Base-by-base conservation (phyloP, 2,113 vertebrate species). In the Clinocottus analis region DNA sequence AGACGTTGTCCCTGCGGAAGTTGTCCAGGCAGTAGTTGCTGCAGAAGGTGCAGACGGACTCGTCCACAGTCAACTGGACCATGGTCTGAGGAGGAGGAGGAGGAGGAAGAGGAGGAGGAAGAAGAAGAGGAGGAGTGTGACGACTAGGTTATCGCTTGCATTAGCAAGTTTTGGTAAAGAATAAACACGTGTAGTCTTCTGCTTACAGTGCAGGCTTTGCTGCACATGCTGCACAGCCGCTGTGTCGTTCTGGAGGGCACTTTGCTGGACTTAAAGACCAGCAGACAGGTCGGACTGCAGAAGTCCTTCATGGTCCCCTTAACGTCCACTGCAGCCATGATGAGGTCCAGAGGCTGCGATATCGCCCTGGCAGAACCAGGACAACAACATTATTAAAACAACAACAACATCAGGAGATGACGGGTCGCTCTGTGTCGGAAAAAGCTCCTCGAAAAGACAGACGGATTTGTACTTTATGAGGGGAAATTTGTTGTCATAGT, bases 271-370 rank as follows among this genome's bases (percentile, higher is more conserved):
- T 96, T 97, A 6, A 96, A 97, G 0, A 93, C 88, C 35, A 92
- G 93, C 58, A 99, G 94, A 87, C 98, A 99, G 27, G 94, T 92
- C 3, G 94, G 91, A 84, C 97, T 97, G 93, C 98, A 99, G 94
- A 99, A 99, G 85, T 98, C 95, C 91, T 97, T 97, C 75, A 96
- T 95, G 59, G 92, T 91, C n/a, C 92, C 95, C 7, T 93, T 94
- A 41, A 85, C 89, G 88, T 99, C 97, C 90, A 98, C 97, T 23
- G 96, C 95, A 67, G 97, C 96, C 89, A 95, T 96, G 94, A 98
- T 95, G 80, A 98, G 94, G 73, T 98, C 96, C 94, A 96, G 97
- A 87, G 94, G 95, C 84, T 96, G 95, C 51, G 90, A 78, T 89
- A 98, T 97, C 16, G 90, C 92, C 87, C 98, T 99, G 75, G 27